Evolutionary conservation across 2,113 vertebrate genomes (phyloP).

Genomic region (Ascaphus truei): DNA sequence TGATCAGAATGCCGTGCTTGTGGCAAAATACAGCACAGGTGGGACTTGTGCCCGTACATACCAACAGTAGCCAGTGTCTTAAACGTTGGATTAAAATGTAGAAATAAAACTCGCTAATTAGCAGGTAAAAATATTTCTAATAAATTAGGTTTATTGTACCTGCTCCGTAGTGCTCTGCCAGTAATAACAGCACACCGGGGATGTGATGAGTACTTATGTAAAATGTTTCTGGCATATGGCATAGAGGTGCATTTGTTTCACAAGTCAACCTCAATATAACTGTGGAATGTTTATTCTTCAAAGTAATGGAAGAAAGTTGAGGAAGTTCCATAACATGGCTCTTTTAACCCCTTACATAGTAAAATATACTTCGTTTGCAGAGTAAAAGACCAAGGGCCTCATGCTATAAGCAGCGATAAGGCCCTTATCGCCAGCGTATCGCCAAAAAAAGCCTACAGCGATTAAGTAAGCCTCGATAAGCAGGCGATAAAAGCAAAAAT

Average conservation of each 20-base stretch:
- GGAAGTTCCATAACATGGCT: neutral
- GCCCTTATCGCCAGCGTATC: no score
- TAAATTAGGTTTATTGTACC: neutral
- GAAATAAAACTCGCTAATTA: neutral
- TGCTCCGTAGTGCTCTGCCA: neutral
- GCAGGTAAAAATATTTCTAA: neutral
- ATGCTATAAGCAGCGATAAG: no score
- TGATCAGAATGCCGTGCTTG: no score
- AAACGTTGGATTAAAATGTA: neutral
- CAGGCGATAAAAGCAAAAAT: no score
- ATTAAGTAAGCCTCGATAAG: no score
- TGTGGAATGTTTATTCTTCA: constrained; percentile 7
- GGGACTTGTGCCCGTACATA: no score
- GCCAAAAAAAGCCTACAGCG: no score
- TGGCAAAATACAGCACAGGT: no score
- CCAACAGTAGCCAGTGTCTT: neutral
- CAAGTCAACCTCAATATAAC: neutral
- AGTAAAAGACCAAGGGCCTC: no score
- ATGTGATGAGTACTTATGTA: neutral
- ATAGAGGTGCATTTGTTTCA: constrained; percentile 8
- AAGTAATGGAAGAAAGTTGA: neutral
- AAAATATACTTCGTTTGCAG: no score
- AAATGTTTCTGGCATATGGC: neutral
- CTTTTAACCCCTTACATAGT: neutral
- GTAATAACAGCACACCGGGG: constrained; percentile 6